Evolutionary conservation across 1,140 invertebrate species (phyloP), one percentile per base, ranked within the genome.

Genomic region (Gryllus bimaculatus): DNA sequence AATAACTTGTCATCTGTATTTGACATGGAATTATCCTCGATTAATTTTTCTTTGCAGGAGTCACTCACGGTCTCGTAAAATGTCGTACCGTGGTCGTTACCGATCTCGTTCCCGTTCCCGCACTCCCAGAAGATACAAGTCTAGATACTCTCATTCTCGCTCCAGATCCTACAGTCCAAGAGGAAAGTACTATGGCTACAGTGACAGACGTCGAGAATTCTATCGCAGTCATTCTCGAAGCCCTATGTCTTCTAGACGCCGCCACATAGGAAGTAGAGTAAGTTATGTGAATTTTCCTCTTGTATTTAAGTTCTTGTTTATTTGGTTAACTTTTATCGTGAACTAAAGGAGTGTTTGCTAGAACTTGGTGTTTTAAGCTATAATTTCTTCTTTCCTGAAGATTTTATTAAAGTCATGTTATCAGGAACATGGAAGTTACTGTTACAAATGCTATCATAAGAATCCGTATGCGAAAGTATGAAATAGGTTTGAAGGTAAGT

Each of bases 181-280:
- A n/a, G 80, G 80, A 47, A 81, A 82, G 74, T 81, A 81, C 73
- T 81, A 81, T 74, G 81, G 81, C 10, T 81, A 81, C 77, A 81
- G 81, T n/a, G 81, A 81, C 77, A 47, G 81, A 73, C 75, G 81
- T n/a, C 80, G 77, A 49, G 81, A 82, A 73, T 81, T 81, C 47
- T 80, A 83, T 66, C 81, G 86, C 12, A 86, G 85, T 78, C 85
- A 85, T 76, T 88, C 86, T 76, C 82, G 87, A 8, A 90, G 89
- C 82, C 89, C 89, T 54, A 88, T 89, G 88, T 89, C 89, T 10
- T 87, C 86, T 21, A 86, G 89, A 81, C 85, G 87, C 81, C 85
- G 89, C n/a, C 89, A 90, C 80, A 83, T 87, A n/a, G 89, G 89
- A 10, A 88, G 88, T 79, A 83, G 89, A 85, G 77, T 82, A 78